Base-by-base conservation (phyloP, 2,113 vertebrate genomes). In the Podarcis cretensis region DNA sequence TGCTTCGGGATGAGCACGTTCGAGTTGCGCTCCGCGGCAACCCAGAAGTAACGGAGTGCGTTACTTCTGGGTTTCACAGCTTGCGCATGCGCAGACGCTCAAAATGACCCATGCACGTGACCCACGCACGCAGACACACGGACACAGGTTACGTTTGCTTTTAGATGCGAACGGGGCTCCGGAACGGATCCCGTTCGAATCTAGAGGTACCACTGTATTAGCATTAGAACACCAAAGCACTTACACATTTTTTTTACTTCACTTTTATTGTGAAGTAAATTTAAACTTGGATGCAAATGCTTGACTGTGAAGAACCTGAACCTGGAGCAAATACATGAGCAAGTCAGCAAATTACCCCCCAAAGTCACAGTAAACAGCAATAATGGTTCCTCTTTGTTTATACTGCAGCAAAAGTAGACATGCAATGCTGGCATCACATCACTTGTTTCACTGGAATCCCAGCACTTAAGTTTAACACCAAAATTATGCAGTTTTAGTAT, bases 351-450 rank as follows among this genome's bases (percentile, higher is more conserved):
- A 80, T 79, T 79, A 27, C 37, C 40, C 30, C 30, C 16, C 23
- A 81, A 81, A 86, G 0, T 0, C 32, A 63, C 23, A 35, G 76
- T 23, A 66, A 78, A 71, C 1, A 32, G 2, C 25, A 68, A 0
- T 81, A 27, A 48, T 68, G 5, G 25, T 13, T 2, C 80, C 0
- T 86, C 69, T 89, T 32, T 79, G 43, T 54, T 71, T 54, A 57
- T 1, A 0, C 0, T 0, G 1, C 21, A 69, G 30, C 40, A 65
- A 84, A 10, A 20, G 2, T 1, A 9, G 21, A 0, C 66, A 43
- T 69, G 81, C 65, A 80, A 43, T 7, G 12, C 27, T 20, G 59
- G 7, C 12, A 2, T 35, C 18, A 30, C 9, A 73, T 3, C 5
- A 43, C 81, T 69, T 7, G 9, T 89, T 82, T 81, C 59, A 40